Conservation (phyloP, 2,888 invertebrate species). For the Philaethria dido region DNA sequence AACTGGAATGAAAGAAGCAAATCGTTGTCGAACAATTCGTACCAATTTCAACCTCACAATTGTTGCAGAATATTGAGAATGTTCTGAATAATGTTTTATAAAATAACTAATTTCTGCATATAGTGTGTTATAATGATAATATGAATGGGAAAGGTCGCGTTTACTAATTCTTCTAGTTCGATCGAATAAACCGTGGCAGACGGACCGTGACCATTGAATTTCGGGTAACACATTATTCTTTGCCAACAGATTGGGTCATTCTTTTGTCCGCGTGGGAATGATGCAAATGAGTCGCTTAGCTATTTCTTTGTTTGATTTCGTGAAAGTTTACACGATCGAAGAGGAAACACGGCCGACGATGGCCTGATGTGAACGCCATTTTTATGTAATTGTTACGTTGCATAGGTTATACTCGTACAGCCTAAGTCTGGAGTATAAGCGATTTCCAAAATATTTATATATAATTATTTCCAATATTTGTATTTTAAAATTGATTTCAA, state of each 20-base stretch:
- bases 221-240: slow-evolving; percentile 77
- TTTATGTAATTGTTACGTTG: slow-evolving; percentile 84
- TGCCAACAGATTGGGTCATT: slow-evolving; percentile 81
- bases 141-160: slow-evolving; percentile 33
- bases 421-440: slow-evolving; percentile 46
- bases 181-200: slow-evolving; percentile 38
- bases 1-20: slow-evolving; percentile 46
- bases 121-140: neutral
- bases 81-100: neutral
- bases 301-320: slow-evolving; percentile 84
- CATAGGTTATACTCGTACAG: slow-evolving; percentile 43
- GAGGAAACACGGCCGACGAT: slow-evolving; percentile 78
- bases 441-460: slow-evolving; percentile 19
- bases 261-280: slow-evolving; percentile 83
- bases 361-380: slow-evolving; percentile 80
- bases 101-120: neutral
- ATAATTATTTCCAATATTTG: neutral
- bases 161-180: slow-evolving; percentile 38
- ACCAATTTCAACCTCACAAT: neutral
- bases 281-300: slow-evolving; percentile 82
- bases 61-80: neutral
- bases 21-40: slow-evolving; percentile 38
- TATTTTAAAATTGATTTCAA: neutral
- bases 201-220: slow-evolving; percentile 75
- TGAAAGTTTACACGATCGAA: slow-evolving; percentile 83